Percentiles rank a stretch among this genome's conserved stretches.
Conservation (phyloP, 2,888 invertebrate genomes). For the Ypsolopha scabrella region DNA sequence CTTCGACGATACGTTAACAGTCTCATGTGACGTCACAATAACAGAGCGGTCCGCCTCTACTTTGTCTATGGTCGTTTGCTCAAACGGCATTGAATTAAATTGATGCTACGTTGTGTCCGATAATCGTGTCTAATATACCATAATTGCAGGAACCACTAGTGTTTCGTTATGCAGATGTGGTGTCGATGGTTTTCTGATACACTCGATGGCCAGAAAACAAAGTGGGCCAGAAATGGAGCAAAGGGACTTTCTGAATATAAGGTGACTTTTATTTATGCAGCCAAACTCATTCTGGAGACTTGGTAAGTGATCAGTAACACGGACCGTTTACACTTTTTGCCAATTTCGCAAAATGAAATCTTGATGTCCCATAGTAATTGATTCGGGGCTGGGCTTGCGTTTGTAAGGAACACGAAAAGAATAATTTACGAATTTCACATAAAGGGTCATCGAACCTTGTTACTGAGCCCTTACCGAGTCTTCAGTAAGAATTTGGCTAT, state of each 20-base stretch:
- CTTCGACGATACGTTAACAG: neutral
- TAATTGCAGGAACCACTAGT: conserved; percentile 28
- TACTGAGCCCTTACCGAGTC: too few species aligned
- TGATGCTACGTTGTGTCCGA: conserved; percentile 32
- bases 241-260: neutral
- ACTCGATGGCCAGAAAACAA: neutral
- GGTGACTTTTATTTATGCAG: too few species aligned
- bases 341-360: too few species aligned
- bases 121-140: conserved; percentile 39
- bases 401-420: too few species aligned
- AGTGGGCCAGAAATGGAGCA: neutral
- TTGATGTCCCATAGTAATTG: too few species aligned
- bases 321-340: too few species aligned
- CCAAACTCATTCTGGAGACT: too few species aligned
- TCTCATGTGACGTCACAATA: conserved; percentile 12
- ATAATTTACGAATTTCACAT: too few species aligned
- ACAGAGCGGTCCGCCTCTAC: conserved; percentile 10
- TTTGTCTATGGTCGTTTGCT: conserved; percentile 24
- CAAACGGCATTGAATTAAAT: conserved; percentile 49
- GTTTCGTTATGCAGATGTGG: conserved; percentile 1
- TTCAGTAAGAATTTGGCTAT: too few species aligned
- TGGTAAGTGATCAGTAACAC: too few species aligned
- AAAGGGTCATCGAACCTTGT: too few species aligned
- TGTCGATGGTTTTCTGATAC: neutral
- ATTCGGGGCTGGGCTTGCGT: too few species aligned